phyloP scores from a whole-genome alignment of 2,113 vertebrate species.

The Genyomyrus donnyi region DNA sequence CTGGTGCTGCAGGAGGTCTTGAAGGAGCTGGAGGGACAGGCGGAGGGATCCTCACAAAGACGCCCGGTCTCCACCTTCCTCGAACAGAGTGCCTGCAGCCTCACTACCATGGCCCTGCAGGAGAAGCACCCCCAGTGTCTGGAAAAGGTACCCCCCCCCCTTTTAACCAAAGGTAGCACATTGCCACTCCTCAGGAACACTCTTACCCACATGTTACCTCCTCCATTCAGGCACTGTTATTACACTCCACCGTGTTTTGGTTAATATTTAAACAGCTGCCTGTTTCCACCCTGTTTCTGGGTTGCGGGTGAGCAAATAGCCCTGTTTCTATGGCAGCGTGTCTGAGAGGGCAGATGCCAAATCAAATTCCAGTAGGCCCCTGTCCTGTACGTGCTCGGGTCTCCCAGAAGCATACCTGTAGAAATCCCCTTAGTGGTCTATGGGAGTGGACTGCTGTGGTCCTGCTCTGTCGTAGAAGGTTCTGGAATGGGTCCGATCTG shows the following conservation, averaged over 20 bases:
- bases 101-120: constrained; percentile 65
- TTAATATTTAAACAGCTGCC: constrained; percentile 49
- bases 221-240: constrained; percentile 27
- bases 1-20: constrained; percentile 64
- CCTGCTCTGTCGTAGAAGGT: neutral
- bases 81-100: constrained; percentile 47
- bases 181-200: constrained; percentile 42
- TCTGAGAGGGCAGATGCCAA: neutral
- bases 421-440: neutral
- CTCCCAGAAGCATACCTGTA: neutral
- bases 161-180: constrained; percentile 29
- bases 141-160: constrained; percentile 66
- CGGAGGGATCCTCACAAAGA: neutral
- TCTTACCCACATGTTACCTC: constrained; percentile 27
- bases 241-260: constrained; percentile 32
- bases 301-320: constrained; percentile 37
- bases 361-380: constrained; percentile 24
- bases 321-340: constrained; percentile 36
- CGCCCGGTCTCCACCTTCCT: constrained; percentile 41
- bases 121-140: constrained; percentile 79
- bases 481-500: neutral
- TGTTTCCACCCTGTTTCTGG: constrained; percentile 35
- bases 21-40: constrained; percentile 46
- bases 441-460: neutral
- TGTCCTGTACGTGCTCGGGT: neutral